Evolutionary conservation across 2,113 vertebrate genomes (phyloP).

Genomic region (Atrichornis clamosus): DNA sequence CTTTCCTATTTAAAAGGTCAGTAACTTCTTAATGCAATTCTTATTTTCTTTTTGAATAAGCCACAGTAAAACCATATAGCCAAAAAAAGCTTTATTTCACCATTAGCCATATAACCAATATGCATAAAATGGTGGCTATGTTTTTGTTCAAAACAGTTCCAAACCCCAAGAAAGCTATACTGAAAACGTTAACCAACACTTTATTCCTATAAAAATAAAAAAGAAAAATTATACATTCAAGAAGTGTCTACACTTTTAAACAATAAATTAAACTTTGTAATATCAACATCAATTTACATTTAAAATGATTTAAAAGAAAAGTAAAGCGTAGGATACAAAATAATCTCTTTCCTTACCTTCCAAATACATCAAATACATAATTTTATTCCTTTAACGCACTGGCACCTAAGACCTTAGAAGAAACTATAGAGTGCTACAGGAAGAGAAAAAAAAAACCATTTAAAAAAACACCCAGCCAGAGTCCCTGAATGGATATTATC

Average conservation of each 20-base stretch:
- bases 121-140: background rate
- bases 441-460: background rate
- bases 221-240: constrained; percentile 41
- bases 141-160: constrained; percentile 7
- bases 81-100: constrained; percentile 61
- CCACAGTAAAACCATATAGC: constrained; percentile 11
- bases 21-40: background rate
- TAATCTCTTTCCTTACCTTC: constrained; percentile 1
- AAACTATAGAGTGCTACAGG: background rate
- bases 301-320: constrained; percentile 28
- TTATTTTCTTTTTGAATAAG: background rate
- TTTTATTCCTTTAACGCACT: background rate
- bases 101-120: constrained; percentile 3
- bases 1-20: background rate
- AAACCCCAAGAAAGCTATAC: constrained; percentile 8
- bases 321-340: background rate
- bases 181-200: constrained; percentile 17
- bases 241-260: constrained; percentile 29
- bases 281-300: constrained; percentile 61
- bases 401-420: background rate
- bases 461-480: background rate
- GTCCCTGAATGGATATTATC: background rate
- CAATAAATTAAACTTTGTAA: constrained; percentile 61
- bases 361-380: constrained; percentile 15
- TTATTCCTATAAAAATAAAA: constrained; percentile 65